These are phyloP conservation scores for Otolemur garnettii DNA, from an alignment of 2,113 vertebrate genomes.

Conservation along the genomic window DNA sequence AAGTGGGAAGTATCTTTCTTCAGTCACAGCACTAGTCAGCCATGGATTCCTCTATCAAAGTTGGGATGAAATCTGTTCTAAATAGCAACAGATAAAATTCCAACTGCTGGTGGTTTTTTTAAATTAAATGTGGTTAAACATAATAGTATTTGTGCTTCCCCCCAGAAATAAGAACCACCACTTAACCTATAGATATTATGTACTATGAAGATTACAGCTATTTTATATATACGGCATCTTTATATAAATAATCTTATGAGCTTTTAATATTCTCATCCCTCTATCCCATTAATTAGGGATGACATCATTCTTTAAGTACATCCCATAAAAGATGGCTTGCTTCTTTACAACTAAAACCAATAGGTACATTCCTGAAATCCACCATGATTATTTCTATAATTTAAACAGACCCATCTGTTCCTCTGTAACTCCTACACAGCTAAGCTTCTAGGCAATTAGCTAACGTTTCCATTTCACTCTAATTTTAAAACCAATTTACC, in stretches of 20 bases:
- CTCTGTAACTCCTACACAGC: neutral
- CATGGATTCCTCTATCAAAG: neutral
- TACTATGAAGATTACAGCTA: neutral
- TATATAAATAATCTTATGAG: neutral
- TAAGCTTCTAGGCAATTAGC: neutral
- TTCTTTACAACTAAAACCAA: neutral
- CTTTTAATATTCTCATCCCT: neutral
- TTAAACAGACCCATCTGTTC: neutral
- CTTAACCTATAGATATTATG: neutral
- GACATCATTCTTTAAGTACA: neutral
- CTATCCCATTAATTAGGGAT: neutral
- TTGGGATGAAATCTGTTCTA: neutral
- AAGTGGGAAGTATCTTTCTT: neutral
- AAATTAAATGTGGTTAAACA: neutral
- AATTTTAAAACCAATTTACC: constrained; percentile 44
- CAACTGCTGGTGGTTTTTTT: neutral
- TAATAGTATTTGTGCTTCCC: neutral
- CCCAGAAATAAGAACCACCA: neutral
- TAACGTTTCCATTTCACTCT: neutral
- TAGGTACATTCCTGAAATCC: neutral
- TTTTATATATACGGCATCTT: neutral
- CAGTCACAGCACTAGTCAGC: neutral
- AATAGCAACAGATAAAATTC: neutral
- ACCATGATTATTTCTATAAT: neutral
- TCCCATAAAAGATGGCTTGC: neutral